These are phyloP conservation scores for Sclerurus mexicanus DNA, from an alignment of 2,113 vertebrate species.

Conservation along the genomic window DNA sequence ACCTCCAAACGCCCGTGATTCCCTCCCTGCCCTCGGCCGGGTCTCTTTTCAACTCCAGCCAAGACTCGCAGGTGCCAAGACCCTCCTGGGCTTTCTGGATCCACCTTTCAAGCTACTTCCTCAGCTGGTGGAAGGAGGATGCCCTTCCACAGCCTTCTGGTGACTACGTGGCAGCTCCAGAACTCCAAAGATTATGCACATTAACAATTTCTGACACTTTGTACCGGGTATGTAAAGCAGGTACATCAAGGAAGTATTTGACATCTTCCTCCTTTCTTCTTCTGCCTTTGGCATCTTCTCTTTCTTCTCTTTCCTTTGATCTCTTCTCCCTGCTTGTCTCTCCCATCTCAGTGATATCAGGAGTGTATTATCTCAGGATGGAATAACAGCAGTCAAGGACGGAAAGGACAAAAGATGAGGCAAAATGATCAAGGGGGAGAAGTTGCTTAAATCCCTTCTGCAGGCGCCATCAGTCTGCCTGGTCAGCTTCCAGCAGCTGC, in stretches of 20 bases:
- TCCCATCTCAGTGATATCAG: conserved; percentile 41
- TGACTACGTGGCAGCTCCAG: neutral
- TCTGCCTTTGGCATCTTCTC: conserved; percentile 51
- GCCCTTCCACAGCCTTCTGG: neutral
- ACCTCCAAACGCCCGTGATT: fast-evolving
- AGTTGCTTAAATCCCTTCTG: conserved; percentile 24
- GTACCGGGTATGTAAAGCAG: neutral
- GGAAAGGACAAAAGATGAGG: conserved; percentile 33
- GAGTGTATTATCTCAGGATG: neutral
- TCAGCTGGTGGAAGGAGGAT: neutral
- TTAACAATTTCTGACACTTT: neutral
- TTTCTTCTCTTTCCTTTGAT: conserved; percentile 59
- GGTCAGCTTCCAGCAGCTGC: conserved; percentile 17
- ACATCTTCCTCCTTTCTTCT: conserved; percentile 44
- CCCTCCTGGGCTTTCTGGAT: conserved; percentile 1
- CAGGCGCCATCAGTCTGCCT: conserved; percentile 34
- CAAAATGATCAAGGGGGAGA: conserved; percentile 48
- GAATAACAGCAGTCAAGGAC: conserved; percentile 42
- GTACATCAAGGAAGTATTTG: conserved; percentile 11
- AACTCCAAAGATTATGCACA: neutral
- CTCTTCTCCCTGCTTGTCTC: conserved; percentile 39
- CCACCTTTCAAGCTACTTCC: neutral
- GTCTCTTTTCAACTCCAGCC: neutral
- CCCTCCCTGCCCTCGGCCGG: neutral
- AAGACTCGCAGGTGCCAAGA: neutral